Evolutionary conservation across 1,140 invertebrate genomes (phyloP), one percentile per base, ranked within the genome.

Genomic region (Pararge aegeria): DNA sequence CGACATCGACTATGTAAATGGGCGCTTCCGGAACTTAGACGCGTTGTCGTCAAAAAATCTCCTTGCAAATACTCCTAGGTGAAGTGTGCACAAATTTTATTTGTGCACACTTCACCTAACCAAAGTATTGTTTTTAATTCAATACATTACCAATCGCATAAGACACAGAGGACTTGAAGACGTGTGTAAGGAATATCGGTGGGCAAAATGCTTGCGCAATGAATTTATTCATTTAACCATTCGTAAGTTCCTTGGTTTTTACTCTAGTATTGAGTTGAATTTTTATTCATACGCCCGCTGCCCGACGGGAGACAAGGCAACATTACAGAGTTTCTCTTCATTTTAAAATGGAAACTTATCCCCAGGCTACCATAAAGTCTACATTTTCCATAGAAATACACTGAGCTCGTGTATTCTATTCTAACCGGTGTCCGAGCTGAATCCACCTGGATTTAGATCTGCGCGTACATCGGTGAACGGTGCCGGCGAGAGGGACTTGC

Each of bases 321-420:
- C 80, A 82, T 89, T 83, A 83, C 80, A 80, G 76, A 78, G 75
- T 85, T 83, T 84, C 80, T 81, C 78, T 83, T 86, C 78, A 87
- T 87, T 89, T 88, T 88, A 80, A 89, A 89, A 88, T 88, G 80
- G 77, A 87, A 88, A 87, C 87, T 87, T 88, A 87, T 89, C 87
- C 83, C 87, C 70, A 66, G 77, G 78, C 77, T 80, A 76, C 82
- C 82, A 87, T 89, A 89, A 87, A 89, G 87, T 89, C 82, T 85
- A 74, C 77, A 87, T 87, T 87, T 89, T 87, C 84, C 80, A 87
- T 89, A 81, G 79, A 87, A 85, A 87, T 87, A 79, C 80, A 78
- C 75, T 72, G 72, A 79, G 81, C 73, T 75, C 73, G 55, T 73
- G 70, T 73, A 70, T 76, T 85, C 75, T 73, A 87, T 85, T 76